Evolutionary conservation across 1,140 invertebrate species (phyloP), one percentile per base, ranked within the genome.

Genomic region (Dendrolimus punctatus): DNA sequence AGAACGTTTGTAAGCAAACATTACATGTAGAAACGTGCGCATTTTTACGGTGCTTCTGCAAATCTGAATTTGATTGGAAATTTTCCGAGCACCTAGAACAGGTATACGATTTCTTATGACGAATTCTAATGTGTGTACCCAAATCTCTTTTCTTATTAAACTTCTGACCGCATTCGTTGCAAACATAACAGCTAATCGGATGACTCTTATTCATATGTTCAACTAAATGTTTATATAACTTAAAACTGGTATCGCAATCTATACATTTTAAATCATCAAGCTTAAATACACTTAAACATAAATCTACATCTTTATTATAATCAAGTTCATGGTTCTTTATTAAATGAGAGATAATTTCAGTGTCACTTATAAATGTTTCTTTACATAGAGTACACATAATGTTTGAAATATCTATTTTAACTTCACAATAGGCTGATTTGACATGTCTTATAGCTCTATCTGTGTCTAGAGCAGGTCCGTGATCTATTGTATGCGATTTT

Each of bases 351-450:
- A 76, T 36, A 2, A 81, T 58, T 7, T 65, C 55, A 6, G 79
- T 57, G 37, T 71, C 65, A 50, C 43, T 58, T 0, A 49, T 23
- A 9, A 76, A 76, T 2, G 43, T 40, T 49, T 73, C 54, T n/a
- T 66, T 52, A 48, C 80, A 84, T 36, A 69, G 51, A 36, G 68
- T 58, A 43, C 80, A 84, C 39, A 52, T 53, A 5, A 74, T 56
- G 8, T 70, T 57, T 8, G 80, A 81, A 1, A 76, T 55, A 49
- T 83, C 80, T 0, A 83, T 62, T 66, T 81, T 80, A 7, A 80
- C 55, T 58, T 75, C 72, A 6, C 55, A 45, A 38, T 73, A 65
- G 4, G 49, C 36, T 1, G 62, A 45, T 55, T 66, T 64, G 6
- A 73, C 55, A 37, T 54, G 47, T 55, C 48, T 53, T 39, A 79